phyloP scores from a whole-genome alignment of 1,140 invertebrate species.

The Aleiodes sp. region DNA sequence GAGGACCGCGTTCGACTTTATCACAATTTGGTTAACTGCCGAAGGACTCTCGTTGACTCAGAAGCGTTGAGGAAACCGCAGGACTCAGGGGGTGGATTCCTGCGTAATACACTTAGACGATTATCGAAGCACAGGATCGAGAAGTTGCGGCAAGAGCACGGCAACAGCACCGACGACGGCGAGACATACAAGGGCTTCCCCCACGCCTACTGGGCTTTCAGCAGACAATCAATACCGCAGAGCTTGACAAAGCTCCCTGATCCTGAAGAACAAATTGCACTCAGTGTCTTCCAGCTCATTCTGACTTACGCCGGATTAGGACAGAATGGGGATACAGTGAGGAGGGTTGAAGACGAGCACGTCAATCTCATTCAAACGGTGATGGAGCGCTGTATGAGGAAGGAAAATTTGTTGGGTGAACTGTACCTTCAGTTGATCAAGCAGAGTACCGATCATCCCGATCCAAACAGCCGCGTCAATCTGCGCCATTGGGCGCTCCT shows the following conservation, averaged over 20 bases:
- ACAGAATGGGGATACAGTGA: conserved; percentile 74
- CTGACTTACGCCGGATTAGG: conserved; percentile 87
- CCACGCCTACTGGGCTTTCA: conserved; percentile 90
- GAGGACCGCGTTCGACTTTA: conserved; percentile 85
- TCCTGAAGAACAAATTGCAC: conserved; percentile 83
- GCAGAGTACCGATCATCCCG: conserved; percentile 91
- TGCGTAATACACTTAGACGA: conserved; percentile 87
- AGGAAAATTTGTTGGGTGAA: conserved; percentile 88
- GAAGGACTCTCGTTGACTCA: conserved; percentile 84
- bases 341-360: conserved; percentile 84
- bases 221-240: conserved; percentile 80
- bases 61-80: conserved; percentile 83
- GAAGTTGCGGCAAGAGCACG: conserved; percentile 82
- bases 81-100: conserved; percentile 80
- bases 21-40: conserved; percentile 81
- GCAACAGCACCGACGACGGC: conserved; percentile 73
- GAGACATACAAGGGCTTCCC: conserved; percentile 90
- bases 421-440: conserved; percentile 93
- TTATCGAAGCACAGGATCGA: conserved; percentile 89
- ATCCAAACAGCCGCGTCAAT: conserved; percentile 89
- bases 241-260: conserved; percentile 86
- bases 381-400: conserved; percentile 89
- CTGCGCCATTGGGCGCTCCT: conserved; percentile 92
- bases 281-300: conserved; percentile 81
- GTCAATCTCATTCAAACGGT: conserved; percentile 87